Base-by-base conservation (phyloP, 1,140 invertebrate genomes). In the Pectinophora gossypiella region DNA sequence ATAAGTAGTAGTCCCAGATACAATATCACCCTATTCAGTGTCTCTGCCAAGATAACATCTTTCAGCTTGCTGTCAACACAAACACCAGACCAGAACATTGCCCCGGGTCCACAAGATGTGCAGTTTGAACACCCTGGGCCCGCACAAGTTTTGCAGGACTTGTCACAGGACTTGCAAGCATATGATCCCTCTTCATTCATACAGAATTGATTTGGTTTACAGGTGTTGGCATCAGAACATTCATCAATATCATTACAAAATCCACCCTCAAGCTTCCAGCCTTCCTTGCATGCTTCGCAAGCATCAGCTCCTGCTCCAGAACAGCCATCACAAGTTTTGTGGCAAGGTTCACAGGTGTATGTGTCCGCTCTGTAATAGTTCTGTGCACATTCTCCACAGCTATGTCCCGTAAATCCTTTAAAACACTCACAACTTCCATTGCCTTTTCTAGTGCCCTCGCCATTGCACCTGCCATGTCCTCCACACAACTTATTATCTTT, bases 231-330 rank as follows among this genome's bases (percentile, higher is more conserved):
- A 4, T 88, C 71, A 47, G 91, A 50, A 78, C 98, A 99, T 89
- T 99, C 98, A 89, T 99, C 92, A 2, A 98, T 87, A 88, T 99
- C 98, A 65, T 90, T 72, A 82, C 98, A 99, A 0, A 95, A 94
- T 56, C 91, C 92, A 4, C 92, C 89, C 50, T 94, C 88, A 80
- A 92, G 89, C 10, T 88, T 71, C 94, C 96, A 99, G 2, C 98
- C 98, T 45, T 84, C 65, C 38, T 92, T 93, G 86, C 98, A 99
- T 45, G 92, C 91, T 18, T 91, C 84, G 87, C 98, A 99, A 43
- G 91, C 92, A 72, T 91, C 92, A 1, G 94, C 90, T 7, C 96
- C 95, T 9, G 90, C 91, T 64, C 92, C 93, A 42, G 89, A 90
- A 80, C 98, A 99, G 1, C 90, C 92, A 57, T 93, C 89, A 81